Conservation (phyloP, 2,797 vertebrate species). For the Sebastes kiyomatsui region DNA sequence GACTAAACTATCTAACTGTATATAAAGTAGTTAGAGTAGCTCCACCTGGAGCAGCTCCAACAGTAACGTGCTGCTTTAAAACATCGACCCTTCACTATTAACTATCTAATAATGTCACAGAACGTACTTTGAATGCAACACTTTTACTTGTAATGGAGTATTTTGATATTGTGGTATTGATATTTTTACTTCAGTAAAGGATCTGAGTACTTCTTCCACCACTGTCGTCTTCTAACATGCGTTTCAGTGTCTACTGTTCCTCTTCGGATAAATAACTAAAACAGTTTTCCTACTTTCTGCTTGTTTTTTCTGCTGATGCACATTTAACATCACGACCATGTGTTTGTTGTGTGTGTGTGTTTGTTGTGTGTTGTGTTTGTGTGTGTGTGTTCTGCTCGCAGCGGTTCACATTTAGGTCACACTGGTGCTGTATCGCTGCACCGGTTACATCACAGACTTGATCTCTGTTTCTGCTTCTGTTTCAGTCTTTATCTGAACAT, state of each 20-base stretch:
- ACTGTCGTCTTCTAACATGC: background rate
- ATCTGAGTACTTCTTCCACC: background rate
- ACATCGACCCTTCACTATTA: no score
- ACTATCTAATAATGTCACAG: no score
- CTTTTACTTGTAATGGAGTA: no score
- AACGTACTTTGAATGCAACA: no score
- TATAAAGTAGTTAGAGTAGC: no score
- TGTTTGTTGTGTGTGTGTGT: background rate
- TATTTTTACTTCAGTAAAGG: no score
- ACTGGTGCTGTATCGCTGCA: conserved; percentile 49
- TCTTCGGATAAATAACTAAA: background rate
- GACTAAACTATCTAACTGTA: no score
- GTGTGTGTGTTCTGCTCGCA: conserved; percentile 54
- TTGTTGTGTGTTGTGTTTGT: conserved; percentile 3
- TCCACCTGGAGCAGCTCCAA: no score
- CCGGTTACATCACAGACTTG: conserved; percentile 74
- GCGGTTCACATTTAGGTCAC: conserved; percentile 79
- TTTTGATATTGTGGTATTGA: no score
- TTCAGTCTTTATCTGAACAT: background rate
- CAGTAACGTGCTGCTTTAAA: no score
- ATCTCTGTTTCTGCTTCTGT: conserved; percentile 35
- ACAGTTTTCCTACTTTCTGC: background rate
- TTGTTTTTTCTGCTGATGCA: conserved; percentile 19
- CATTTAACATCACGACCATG: background rate
- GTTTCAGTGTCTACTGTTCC: no score